Evolutionary conservation across 2,888 invertebrate genomes (phyloP), one percentile per base, ranked within the genome.

Genomic region (Agonum fuliginosum): DNA sequence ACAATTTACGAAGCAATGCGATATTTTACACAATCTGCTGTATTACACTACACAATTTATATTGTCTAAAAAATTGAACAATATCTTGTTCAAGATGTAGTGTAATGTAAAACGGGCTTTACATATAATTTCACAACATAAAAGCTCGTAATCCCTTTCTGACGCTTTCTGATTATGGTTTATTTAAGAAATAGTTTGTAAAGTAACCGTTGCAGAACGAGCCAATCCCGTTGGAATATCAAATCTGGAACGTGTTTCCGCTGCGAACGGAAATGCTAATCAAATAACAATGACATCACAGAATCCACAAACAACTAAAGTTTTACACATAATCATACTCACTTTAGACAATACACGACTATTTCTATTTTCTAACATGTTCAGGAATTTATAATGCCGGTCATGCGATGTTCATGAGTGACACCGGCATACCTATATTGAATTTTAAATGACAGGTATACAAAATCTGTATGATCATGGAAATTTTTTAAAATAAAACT

Each of bases 271-370:
- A 54, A 54, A 22, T 54, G 54, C 22, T 54, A 54, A 54, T 54
- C 54, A 54, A 54, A 54, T 22, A 54, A 54, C 54, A 54, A 54
- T 54, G 54, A 24, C 54, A 54, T 54, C 54, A 54, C 19, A 48
- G 17, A 48, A n/a, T 12, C n/a, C 54, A 54, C 24, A 54, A 54
- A 24, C 54, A 54, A 54, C 37, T 37, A 8, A 6, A 54, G n/a
- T 54, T 54, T 12, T 54, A 1, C 22, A 54, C 20, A 17, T 48
- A 19, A 48, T 54, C 54, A 54, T 54, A 24, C 24, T 22, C 0
- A 5, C 17, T 22, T 17, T n/a, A 37, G 12, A 37, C 37, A 37
- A 54, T 54, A 54, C 22, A 22, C 24, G 12, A 24, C 10, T 20
- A 22, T 54, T 54, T 24, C 3, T 22, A 54, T n/a, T 54, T 54